Evolutionary conservation across 1,140 invertebrate species (phyloP), one percentile per base, ranked within the genome.

Genomic region (Paralvinella palmiformis): DNA sequence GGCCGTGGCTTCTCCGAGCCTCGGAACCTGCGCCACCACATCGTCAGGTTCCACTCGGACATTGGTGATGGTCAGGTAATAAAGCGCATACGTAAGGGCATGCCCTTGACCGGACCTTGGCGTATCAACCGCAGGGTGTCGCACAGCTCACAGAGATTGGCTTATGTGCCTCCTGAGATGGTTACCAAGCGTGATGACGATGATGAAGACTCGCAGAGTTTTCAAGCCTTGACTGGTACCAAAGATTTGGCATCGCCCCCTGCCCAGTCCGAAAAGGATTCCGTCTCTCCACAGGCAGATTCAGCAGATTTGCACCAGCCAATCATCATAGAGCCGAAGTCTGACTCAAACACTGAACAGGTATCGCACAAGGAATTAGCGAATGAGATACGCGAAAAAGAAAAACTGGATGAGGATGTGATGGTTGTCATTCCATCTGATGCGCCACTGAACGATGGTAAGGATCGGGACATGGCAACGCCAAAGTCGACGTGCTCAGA

Each of bases 1-100:
- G 82, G 82, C 4, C 71, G 79, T 50, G 81, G 81, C 15, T 84
- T 84, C 68, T 78, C 73, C 53, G 81, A 83, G 59, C 77, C 77
- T 22, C 67, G 78, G 13, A 81, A 82, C 64, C 71, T 84, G 4
- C 73, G 80, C 7, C 76, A 83, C 57, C 83, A 84, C 64, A 77
- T 84, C 6, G 72, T 78, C 33, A 27, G 55, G 7, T 57, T 33
- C 33, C 55, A 57, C 27, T 31, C 27, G 20, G 55, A 57, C n/a
- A 3, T 31, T 2, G 35, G 27, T 32, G 24, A 24, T 7, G n/a
- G 27, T 7, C 55, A 33, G 48, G 3, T 52, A 29, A 52, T 52
- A 7, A 52, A 52, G 20, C 48, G n/a, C n/a, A 29, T 52, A 29
- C 48, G 48, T 13, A 52, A 29, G 48, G 31, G 31, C 24, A 52